Conservation (phyloP, 2,113 vertebrate species). For the Varanus komodoensis region DNA sequence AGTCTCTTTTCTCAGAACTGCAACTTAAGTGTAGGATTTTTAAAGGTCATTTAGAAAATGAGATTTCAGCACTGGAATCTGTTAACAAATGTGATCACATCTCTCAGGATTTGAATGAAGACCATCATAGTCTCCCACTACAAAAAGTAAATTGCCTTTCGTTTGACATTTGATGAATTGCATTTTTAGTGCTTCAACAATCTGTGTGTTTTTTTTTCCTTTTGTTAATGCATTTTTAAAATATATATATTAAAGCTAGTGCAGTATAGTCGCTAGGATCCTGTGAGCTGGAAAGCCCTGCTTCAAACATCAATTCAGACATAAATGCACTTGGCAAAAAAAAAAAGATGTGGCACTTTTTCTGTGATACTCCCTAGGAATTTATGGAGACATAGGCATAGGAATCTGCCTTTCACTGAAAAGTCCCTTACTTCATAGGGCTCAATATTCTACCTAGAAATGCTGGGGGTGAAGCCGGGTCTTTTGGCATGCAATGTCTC, state of each 20-base stretch:
- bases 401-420: too few relatives aligned
- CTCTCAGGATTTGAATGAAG: constrained; percentile 1
- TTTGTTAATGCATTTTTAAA: neutral
- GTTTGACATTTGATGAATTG: neutral
- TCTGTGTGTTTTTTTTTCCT: neutral
- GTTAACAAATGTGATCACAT: neutral
- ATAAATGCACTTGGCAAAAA: neutral
- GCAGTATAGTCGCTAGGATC: neutral
- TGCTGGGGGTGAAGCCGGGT: too few relatives aligned
- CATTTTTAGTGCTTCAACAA: constrained; percentile 2
- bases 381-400: too few relatives aligned
- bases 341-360: too few relatives aligned
- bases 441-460: too few relatives aligned
- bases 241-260: neutral
- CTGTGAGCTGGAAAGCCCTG: neutral
- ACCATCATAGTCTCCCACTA: neutral
- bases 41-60: constrained; percentile 27
- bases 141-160: constrained; percentile 1
- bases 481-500: neutral
- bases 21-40: constrained; percentile 14
- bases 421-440: too few relatives aligned
- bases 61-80: neutral
- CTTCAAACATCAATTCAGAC: neutral
- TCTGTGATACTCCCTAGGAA: too few relatives aligned
- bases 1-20: neutral